Evolutionary conservation across 2,113 vertebrate species (phyloP).

Genomic region (Athene cunicularia): DNA sequence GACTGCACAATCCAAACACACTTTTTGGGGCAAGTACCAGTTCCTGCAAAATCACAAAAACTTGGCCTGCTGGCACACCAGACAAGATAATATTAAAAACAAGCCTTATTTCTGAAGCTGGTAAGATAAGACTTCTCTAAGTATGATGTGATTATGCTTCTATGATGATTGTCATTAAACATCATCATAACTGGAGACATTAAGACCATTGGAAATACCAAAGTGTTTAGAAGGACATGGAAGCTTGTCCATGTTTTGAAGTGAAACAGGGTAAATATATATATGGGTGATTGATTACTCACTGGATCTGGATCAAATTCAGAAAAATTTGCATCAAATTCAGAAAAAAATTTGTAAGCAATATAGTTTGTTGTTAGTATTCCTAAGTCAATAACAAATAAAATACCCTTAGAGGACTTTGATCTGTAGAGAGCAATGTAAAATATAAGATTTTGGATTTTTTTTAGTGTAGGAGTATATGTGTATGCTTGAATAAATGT

Average conservation of each 20-base stretch:
- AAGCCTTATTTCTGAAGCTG: not conserved
- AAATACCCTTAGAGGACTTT: not conserved
- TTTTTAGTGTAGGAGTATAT: not conserved
- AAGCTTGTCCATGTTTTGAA: not conserved
- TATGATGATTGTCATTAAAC: not conserved
- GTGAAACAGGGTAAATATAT: not conserved
- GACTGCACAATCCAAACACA: not conserved
- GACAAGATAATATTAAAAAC: not conserved
- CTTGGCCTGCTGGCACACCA: not conserved
- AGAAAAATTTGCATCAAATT: not conserved
- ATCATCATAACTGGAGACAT: not conserved
- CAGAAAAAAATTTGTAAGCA: not conserved
- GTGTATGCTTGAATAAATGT: not conserved
- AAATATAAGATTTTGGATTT: not conserved
- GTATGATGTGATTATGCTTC: not conserved
- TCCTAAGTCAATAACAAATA: not conserved
- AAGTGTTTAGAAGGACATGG: not conserved
- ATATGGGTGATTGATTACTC: not conserved
- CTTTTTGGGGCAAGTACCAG: not conserved
- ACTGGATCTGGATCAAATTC: not conserved
- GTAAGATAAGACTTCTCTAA: not conserved
- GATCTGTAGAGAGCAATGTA: not conserved
- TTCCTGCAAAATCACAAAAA: not conserved
- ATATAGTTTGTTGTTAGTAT: not conserved
- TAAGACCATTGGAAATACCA: not conserved